Evolutionary conservation across 2,113 vertebrate genomes (phyloP), one percentile per base, ranked within the genome.

Genomic region (Pterophyllum scalare): DNA sequence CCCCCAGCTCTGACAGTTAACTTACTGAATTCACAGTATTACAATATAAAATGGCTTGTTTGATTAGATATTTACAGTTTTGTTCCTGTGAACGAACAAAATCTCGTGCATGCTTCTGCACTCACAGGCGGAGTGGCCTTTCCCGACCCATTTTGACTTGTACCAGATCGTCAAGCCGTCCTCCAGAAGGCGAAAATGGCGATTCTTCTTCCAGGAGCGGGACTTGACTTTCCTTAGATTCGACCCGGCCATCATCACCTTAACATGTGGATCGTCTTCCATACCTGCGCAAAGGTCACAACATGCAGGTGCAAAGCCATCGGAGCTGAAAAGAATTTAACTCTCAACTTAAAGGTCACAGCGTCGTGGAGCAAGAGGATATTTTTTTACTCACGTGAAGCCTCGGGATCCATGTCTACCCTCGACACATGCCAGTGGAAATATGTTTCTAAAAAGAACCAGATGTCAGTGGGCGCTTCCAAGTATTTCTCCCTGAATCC

Each of bases 101-200:
- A 43, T 20, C 43, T 52, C 43, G 6, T 6, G 43, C 4, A 22
- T 5, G 3, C 22, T 9, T 57, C 13, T 26, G 24, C 46, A 90
- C 95, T 92, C 95, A 99, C 98, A 99, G 40, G 96, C 97, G 88
- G 96, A 97, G 90, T 97, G 97, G 61, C 92, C 95, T 81, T 89
- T 96, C 46, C 96, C 96, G 0, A 96, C 93, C 81, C 95, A 97
- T 93, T 96, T 97, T 75, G 97, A 98, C 83, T 97, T 96, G 92
- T 99, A 98, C 97, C 97, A 97, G 88, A 99, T 95, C 0, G 97
- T 98, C 96, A 97, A 95, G 82, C 97, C 96, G 11, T 99, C 98
- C 2, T 98, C 96, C 90, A 97, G 96, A 10, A 99, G 96, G 82
- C 95, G 96, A 94, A 97, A 99, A 91, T 95, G 96, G n/a, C 98